A percentile compares a stretch with the other conserved stretches of the same genome.
Evolutionary conservation across 2,797 vertebrate species (phyloP).

Genomic region (Mus caroli): DNA sequence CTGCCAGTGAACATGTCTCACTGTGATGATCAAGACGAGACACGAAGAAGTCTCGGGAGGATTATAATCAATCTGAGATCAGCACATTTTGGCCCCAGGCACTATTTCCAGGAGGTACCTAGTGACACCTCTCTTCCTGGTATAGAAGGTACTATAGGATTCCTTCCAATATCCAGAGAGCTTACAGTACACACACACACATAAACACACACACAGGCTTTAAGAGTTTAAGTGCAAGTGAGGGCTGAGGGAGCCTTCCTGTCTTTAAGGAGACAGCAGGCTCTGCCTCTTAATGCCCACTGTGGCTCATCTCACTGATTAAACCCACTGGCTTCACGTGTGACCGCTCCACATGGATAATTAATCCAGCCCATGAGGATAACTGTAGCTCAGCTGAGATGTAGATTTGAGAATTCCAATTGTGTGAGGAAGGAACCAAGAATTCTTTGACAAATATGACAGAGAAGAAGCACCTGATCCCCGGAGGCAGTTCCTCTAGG

Average conservation of each 20-base stretch:
- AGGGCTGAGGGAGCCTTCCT: not conserved
- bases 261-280: not conserved
- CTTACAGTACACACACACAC: not conserved
- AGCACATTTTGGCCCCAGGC: not conserved
- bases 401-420: not conserved
- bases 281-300: not conserved
- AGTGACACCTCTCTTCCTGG: not conserved
- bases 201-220: not conserved
- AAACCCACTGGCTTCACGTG: not conserved
- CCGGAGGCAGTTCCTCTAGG: not conserved
- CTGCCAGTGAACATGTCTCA: not conserved
- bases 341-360: conserved; percentile 51
- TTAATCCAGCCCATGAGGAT: conserved; percentile 37
- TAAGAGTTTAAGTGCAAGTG: not conserved
- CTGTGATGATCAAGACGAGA: not conserved
- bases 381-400: conserved; percentile 45
- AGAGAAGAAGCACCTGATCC: not conserved
- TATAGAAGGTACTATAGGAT: not conserved
- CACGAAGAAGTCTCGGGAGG: conserved; percentile 16
- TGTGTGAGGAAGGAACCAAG: not conserved
- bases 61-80: not conserved
- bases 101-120: not conserved
- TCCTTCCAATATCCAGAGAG: not conserved
- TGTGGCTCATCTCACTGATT: not conserved
- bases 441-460: not conserved